These are phyloP conservation scores for Cheilosia soror DNA, from an alignment of 2,888 invertebrate genomes.

Conservation along the genomic window DNA sequence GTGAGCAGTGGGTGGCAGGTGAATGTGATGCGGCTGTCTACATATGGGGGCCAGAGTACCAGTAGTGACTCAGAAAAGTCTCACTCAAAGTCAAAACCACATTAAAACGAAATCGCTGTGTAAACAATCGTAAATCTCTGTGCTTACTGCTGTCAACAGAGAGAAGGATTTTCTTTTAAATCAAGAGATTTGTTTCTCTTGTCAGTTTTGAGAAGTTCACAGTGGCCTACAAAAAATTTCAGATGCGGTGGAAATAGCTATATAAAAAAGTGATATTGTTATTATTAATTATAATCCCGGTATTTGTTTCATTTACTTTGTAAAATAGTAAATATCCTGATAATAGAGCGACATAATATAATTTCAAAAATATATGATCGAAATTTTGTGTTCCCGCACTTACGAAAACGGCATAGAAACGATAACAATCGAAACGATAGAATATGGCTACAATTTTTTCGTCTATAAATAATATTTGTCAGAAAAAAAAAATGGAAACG, in stretches of 20 bases:
- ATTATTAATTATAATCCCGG: background rate
- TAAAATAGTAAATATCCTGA: too few species aligned
- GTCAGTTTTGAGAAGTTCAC: constrained; percentile 59
- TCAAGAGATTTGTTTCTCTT: constrained; percentile 71
- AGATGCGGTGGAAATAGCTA: background rate
- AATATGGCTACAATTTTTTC: too few species aligned
- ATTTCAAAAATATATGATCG: too few species aligned
- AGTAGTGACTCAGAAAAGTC: constrained; percentile 68
- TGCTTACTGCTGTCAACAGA: constrained; percentile 67
- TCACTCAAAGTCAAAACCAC: constrained; percentile 75
- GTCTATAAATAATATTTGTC: too few species aligned
- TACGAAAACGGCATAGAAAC: too few species aligned
- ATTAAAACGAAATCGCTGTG: constrained; percentile 71
- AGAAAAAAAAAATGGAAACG: too few species aligned
- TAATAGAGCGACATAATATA: too few species aligned
- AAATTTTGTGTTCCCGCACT: too few species aligned
- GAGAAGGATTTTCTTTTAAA: constrained; percentile 68
- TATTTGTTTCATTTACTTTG: background rate
- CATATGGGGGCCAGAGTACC: constrained; percentile 11
- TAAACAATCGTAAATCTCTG: constrained; percentile 72
- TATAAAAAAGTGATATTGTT: too few species aligned
- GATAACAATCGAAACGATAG: too few species aligned
- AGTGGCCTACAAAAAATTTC: constrained; percentile 41
- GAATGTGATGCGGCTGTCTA: constrained; percentile 42
- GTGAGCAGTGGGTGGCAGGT: constrained; percentile 60